These are phyloP conservation scores for cattle (Bos taurus) DNA, from an alignment of 2,113 vertebrate species.

Conservation along the genomic window DNA sequence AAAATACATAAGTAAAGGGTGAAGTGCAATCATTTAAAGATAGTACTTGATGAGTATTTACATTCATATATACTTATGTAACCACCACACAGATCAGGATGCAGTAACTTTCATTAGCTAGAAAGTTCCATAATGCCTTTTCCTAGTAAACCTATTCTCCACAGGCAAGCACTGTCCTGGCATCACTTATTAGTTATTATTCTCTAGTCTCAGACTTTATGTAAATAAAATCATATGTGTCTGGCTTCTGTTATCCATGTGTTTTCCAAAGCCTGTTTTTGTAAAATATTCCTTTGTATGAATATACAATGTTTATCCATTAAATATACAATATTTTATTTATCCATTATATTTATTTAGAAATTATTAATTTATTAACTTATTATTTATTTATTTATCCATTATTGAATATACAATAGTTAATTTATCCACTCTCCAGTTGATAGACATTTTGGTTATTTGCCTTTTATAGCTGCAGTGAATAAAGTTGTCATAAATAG, in stretches of 20 bases:
- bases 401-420: background rate
- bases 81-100: background rate
- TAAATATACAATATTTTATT: too few species aligned
- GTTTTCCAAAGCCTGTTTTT: background rate
- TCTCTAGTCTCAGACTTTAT: background rate
- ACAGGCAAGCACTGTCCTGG: background rate
- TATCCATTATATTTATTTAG: too few species aligned
- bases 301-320: background rate
- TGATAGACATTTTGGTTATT: background rate
- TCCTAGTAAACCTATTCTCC: background rate
- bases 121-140: background rate
- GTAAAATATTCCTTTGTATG: background rate
- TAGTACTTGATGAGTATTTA: background rate
- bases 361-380: too few species aligned
- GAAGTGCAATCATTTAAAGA: background rate
- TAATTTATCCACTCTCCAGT: background rate
- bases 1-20: background rate
- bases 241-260: background rate
- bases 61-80: background rate
- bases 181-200: background rate
- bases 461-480: background rate
- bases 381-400: too few species aligned
- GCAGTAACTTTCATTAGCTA: background rate
- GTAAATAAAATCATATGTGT: background rate
- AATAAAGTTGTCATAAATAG: background rate